These are phyloP conservation scores for Didymodactylos carnosus DNA, from an alignment of 2,888 invertebrate species.

Conservation along the genomic window DNA sequence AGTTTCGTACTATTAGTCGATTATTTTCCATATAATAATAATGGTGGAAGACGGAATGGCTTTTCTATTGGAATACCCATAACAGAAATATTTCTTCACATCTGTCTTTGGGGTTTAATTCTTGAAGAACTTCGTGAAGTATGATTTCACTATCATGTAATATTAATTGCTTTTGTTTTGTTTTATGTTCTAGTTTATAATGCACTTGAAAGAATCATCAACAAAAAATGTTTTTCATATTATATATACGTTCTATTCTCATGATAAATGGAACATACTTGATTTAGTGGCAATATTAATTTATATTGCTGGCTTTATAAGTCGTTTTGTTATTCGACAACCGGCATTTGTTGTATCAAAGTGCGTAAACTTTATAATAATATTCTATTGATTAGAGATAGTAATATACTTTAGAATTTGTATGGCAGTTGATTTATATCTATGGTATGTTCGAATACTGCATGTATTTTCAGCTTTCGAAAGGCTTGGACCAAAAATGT, in stretches of 20 bases:
- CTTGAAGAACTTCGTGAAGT: neutral
- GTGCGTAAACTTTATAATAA: neutral
- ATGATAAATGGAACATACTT: neutral
- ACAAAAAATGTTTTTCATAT: neutral
- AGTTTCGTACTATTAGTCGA: neutral
- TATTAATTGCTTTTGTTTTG: neutral
- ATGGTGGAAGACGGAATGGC: neutral
- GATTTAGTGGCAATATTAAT: neutral
- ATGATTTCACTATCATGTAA: neutral
- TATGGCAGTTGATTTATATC: neutral
- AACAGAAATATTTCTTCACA: neutral
- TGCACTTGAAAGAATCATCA: too few species aligned
- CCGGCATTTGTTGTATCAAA: neutral
- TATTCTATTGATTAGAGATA: neutral
- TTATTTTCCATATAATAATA: neutral
- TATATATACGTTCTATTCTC: neutral
- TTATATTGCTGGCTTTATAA: neutral
- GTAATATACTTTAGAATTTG: neutral
- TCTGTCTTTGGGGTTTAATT: neutral
- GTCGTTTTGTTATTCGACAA: neutral
- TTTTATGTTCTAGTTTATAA: neutral
- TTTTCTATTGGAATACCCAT: neutral
- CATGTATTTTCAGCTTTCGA: neutral
- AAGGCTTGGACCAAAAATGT: neutral
- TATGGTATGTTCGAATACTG: neutral